Conservation (phyloP, 2,888 invertebrate genomes). For the Sinelater perroti region DNA sequence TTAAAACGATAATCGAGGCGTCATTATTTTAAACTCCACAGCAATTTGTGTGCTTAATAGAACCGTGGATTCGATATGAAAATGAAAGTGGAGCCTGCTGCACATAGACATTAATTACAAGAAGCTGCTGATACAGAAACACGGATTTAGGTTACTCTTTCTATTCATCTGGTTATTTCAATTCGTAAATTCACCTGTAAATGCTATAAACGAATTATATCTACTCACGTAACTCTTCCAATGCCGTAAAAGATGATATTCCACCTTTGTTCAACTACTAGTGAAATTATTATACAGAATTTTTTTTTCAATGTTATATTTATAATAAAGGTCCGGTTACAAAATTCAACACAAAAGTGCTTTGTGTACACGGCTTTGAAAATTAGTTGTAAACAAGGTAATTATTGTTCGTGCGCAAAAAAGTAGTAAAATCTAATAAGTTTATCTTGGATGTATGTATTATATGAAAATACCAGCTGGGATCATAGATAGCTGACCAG, state of each 20-base stretch:
- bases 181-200: no score
- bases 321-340: no score
- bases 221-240: no score
- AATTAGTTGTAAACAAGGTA: conserved; percentile 29
- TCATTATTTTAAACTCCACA: conserved; percentile 1
- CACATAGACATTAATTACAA: conserved; percentile 5
- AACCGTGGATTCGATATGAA: conserved; percentile 7
- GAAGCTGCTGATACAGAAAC: conserved; percentile 8
- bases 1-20: conserved; percentile 1
- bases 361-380: no score
- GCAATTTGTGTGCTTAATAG: conserved; percentile 8
- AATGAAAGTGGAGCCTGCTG: conserved; percentile 10
- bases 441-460: conserved; percentile 26
- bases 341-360: no score
- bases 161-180: no score
- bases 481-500: conserved; percentile 25
- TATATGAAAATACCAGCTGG: conserved; percentile 19
- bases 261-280: no score
- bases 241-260: no score
- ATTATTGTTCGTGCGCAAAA: conserved; percentile 25
- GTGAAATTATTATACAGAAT: no score
- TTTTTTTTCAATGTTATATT: no score
- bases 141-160: no score
- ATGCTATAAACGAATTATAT: no score
- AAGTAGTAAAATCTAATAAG: conserved; percentile 30